These are phyloP conservation scores for Polyommatus icarus DNA, from an alignment of 2,888 invertebrate genomes.

Conservation along the genomic window DNA sequence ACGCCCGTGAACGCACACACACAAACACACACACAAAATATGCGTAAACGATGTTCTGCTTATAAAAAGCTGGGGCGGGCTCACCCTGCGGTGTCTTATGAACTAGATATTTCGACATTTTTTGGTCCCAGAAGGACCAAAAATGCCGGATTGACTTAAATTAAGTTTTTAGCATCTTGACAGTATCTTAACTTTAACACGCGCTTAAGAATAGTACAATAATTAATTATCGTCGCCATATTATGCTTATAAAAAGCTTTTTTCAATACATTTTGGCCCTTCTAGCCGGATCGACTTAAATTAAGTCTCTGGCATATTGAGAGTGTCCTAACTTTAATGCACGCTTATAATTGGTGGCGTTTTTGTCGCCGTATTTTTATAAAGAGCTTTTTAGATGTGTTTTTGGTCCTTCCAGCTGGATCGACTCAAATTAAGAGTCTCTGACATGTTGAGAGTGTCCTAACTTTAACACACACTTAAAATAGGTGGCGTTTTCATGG, in stretches of 20 bases:
- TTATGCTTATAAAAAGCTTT: neutral
- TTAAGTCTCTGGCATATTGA: too few species aligned
- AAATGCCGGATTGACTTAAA: neutral
- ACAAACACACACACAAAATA: conserved; percentile 41
- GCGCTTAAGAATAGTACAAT: too few species aligned
- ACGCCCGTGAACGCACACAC: conserved; percentile 50
- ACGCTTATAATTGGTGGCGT: too few species aligned
- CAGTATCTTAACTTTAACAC: too few species aligned
- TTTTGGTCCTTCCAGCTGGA: neutral
- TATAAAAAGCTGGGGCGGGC: conserved; percentile 34
- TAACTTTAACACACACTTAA: too few species aligned
- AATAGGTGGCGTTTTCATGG: too few species aligned
- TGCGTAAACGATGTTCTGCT: conserved; percentile 43
- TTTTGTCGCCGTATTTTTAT: too few species aligned
- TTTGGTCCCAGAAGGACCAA: too few species aligned
- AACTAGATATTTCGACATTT: conserved; percentile 30
- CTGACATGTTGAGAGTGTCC: too few species aligned
- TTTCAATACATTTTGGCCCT: neutral
- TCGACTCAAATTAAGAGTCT: neutral
- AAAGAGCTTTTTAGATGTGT: conserved; percentile 18
- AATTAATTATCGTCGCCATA: too few species aligned
- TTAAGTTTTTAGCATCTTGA: neutral
- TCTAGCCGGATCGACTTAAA: neutral
- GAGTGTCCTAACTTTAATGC: too few species aligned
- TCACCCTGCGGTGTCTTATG: conserved; percentile 19